Conservation (phyloP, 1,140 invertebrate genomes). For the Apolygus lucorum region DNA sequence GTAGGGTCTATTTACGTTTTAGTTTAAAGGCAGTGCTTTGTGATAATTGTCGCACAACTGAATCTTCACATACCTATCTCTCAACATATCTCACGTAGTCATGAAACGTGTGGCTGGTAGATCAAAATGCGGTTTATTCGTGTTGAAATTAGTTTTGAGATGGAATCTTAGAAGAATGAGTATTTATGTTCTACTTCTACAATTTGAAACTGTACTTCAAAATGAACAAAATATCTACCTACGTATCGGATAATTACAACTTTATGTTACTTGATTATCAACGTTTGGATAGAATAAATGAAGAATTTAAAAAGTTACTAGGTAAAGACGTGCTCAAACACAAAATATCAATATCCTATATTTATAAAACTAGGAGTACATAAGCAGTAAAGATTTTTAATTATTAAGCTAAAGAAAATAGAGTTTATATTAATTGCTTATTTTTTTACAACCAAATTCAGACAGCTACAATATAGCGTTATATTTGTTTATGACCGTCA, state of each 20-base stretch:
- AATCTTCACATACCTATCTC: no score
- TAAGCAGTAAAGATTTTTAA: background rate
- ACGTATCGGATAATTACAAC: background rate
- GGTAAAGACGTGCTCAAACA: conserved; percentile 7
- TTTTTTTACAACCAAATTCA: conserved; percentile 13
- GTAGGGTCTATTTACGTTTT: no score
- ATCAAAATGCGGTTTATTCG: background rate
- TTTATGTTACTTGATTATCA: no score
- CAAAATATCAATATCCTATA: conserved; percentile 1
- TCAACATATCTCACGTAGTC: no score
- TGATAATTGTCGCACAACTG: no score
- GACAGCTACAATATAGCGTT: background rate
- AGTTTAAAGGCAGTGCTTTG: no score
- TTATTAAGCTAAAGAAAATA: background rate
- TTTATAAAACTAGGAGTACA: background rate
- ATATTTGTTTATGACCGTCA: background rate
- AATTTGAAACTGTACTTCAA: background rate
- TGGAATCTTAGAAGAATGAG: background rate
- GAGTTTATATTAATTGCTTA: background rate
- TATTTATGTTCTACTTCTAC: background rate
- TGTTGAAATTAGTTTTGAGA: background rate
- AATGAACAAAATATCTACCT: background rate
- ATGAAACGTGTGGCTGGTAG: no score
- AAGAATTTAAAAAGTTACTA: conserved; percentile 1
- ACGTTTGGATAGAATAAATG: background rate